Evolutionary conservation across 2,888 invertebrate genomes (phyloP), one percentile per base, ranked within the genome.

Genomic region (Caenorhabditis wallacei): DNA sequence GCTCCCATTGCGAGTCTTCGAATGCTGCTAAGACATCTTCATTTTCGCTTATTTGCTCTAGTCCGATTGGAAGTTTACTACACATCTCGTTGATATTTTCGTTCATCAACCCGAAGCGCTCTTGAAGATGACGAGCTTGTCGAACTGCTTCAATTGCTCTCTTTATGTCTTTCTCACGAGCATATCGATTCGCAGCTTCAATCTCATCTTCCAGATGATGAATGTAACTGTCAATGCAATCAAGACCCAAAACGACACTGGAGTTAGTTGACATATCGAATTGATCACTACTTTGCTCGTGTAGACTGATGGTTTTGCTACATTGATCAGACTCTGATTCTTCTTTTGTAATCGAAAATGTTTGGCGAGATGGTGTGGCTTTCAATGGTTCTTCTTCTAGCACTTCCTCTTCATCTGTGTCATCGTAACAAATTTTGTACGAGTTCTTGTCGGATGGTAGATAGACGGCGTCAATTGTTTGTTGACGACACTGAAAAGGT

Each of bases 361-460:
- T 75, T 4, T 35, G n/a, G 2, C 48, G 66, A 10, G 35, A n/a
- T 7, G 48, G 26, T 8, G 57, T 57, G 0, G 46, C 37, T 22
- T 46, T 40, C 2, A n/a, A 30, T 26, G 40, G 57, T 26, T 57
- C 59, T 37, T 57, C 54, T 18, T 24, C 66, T 24, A 30, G 5
- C 7, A 75, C 75, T 59, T 75, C 75, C 18, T 75, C 75, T 20
- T 75, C 75, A 40, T 75, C 75, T 0, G 75, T 75, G 66, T 75
- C 75, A 16, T 75, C 75, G 48, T 75, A 75, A 26, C 68, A 75
- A n/a, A 75, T 57, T 30, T 51, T 66, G 59, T 75, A 75, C 8
- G 48, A 24, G 20, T 57, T 57, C 13, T 56, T 59, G 26, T 54
- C 43, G 11, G 56, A 48, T 1, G 54, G 37, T 24, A 35, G 10